Evolutionary conservation across 1,140 invertebrate species (phyloP).

Genomic region (Drosophila bipectinata): DNA sequence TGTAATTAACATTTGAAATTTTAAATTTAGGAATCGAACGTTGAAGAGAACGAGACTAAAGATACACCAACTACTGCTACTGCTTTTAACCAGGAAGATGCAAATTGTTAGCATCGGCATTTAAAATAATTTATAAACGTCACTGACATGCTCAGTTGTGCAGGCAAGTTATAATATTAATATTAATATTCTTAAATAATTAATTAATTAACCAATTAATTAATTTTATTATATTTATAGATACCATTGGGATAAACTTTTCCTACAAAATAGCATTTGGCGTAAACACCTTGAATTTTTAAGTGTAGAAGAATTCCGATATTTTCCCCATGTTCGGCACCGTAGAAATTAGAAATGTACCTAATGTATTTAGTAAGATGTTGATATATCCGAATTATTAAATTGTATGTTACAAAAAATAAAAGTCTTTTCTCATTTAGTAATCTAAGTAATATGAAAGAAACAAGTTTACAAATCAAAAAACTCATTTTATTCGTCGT

Average conservation of each 20-base stretch:
- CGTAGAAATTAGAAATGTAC: conserved; percentile 42
- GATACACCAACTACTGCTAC: background rate
- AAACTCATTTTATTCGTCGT: background rate
- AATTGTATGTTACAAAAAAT: conserved; percentile 34
- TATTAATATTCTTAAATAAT: background rate
- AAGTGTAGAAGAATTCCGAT: conserved; percentile 24
- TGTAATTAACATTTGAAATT: background rate
- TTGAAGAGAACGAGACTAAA: background rate
- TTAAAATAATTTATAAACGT: background rate
- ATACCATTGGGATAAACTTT: background rate
- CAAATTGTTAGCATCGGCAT: conserved; percentile 3
- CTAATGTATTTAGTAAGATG: conserved; percentile 24
- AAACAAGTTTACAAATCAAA: too few species aligned
- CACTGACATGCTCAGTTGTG: background rate
- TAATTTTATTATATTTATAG: background rate
- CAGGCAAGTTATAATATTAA: background rate
- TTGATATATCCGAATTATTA: conserved; percentile 35
- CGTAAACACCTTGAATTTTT: conserved; percentile 5
- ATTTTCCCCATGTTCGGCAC: conserved; percentile 24
- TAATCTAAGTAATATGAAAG: too few species aligned
- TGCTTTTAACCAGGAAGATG: background rate
- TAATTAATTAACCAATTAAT: background rate
- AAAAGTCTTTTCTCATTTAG: too few species aligned
- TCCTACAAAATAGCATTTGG: conserved; percentile 15
- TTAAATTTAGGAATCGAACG: conserved; percentile 15